Evolutionary conservation across 2,888 invertebrate species (phyloP).

Genomic region (Trissolcus japonicus): DNA sequence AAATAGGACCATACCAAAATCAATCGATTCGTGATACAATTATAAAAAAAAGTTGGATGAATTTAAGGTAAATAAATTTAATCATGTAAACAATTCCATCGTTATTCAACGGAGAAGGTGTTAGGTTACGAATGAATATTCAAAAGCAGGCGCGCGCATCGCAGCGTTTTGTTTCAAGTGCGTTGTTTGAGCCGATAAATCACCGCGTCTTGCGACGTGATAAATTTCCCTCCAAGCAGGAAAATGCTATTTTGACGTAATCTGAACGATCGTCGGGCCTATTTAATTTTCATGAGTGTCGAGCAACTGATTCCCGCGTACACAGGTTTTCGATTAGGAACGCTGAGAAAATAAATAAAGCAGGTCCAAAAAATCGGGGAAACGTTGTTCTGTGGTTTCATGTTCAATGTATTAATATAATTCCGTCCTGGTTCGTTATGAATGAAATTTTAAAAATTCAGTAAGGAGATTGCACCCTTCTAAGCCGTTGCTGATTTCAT

Average conservation of each 20-base stretch:
- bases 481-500: conserved; percentile 45
- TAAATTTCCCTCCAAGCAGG: conserved; percentile 21
- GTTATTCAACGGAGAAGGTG: conserved; percentile 11
- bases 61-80: background rate
- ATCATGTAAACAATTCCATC: background rate
- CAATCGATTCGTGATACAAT: background rate
- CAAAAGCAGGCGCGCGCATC: conserved; percentile 8
- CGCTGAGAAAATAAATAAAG: background rate
- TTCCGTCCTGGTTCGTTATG: conserved; percentile 17
- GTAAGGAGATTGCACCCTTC: conserved; percentile 35
- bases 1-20: background rate
- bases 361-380: background rate
- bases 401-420: conserved; percentile 30
- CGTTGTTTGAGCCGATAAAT: conserved; percentile 27
- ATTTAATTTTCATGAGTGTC: conserved; percentile 34
- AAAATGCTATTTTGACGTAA: conserved; percentile 35
- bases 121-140: conserved; percentile 18
- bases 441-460: conserved; percentile 40
- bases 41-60: background rate
- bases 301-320: conserved; percentile 18
- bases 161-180: conserved; percentile 32
- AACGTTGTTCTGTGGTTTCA: conserved; percentile 19
- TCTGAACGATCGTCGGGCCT: conserved; percentile 15
- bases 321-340: conserved; percentile 34
- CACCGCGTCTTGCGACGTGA: conserved; percentile 11